Evolutionary conservation across 2,888 invertebrate genomes (phyloP), one percentile per base, ranked within the genome.

Genomic region (Anorthoa munda): DNA sequence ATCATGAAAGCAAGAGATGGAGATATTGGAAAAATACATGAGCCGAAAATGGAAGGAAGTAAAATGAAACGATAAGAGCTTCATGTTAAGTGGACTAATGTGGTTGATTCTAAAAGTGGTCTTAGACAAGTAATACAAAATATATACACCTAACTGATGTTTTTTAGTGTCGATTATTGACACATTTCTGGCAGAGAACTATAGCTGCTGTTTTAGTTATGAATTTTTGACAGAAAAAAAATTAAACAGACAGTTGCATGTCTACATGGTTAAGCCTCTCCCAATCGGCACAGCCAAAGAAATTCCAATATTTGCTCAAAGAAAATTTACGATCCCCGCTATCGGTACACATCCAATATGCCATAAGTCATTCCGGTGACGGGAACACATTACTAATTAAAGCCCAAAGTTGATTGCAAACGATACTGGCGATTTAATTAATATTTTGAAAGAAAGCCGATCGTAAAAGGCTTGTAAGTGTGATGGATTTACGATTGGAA

Each of bases 361-460:
- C 93, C 82, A 93, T 94, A 93, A 94, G 91, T 94, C 94, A 94
- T 92, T 71, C 70, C 81, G n/a, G 83, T 86, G 92, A 90, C 90
- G 84, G 77, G 75, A 77, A 90, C 92, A 92, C 88, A 92, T 93
- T 90, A 92, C 92, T 93, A 92, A 94, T 93, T 93, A 92, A 93
- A 91, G 81, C 81, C 88, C 85, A 88, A 88, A 91, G 88, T 90
- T 90, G 91, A 92, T 92, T 90, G 90, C 90, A 82, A 89, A 83
- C 84, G 85, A 88, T 88, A 90, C 87, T 83, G 87, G 86, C 85
- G 83, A 83, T 91, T 92, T 90, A 92, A 93, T 94, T 93, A 92
- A 92, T 92, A 80, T 92, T 91, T 90, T 90, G 88, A 83, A 86
- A 84, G 78, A 82, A 86, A 77, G 76, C 78, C 83, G 83, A 79